Evolutionary conservation across 2,888 invertebrate genomes (phyloP), one percentile per base, ranked within the genome.

Genomic region (Teleogryllus oceanicus): DNA sequence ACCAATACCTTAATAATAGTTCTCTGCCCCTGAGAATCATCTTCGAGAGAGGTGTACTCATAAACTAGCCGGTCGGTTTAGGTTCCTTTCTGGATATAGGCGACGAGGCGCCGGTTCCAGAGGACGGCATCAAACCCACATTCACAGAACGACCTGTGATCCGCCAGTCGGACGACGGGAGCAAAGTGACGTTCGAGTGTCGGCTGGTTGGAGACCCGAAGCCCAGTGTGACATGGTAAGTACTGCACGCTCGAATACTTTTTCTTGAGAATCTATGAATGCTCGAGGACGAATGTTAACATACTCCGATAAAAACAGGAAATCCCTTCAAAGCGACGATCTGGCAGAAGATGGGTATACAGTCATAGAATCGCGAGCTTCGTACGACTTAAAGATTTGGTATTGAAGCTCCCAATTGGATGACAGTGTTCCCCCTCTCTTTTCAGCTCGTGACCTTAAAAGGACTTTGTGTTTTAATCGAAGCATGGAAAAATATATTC

Each of bases 101-200:
- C 94, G 96, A 97, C 90, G 96, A 96, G 90, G 96, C 96, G 88
- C 95, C 96, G 85, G 94, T 96, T 87, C 96, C 96, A 85, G 94
- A 95, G 86, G 95, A 96, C 89, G 96, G 94, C 88, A 94, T 96
- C 89, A 97, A 96, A 90, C 98, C 99, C 85, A 96, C 97, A 85
- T 99, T 98, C 90, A 97, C 98, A 87, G 97, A 98, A 92, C 93
- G 98, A 89, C 98, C 98, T 83, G 93, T 96, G 87, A 97, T 98
- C 89, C 93, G 96, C 90, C 98, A 98, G 90, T 95, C 96, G 86
- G 96, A 97, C 86, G 97, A 97, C 90, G 89, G 89, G 51, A 97
- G 97, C 86, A 94, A 94, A 89, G 96, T 99, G 86, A 93, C 95
- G 85, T 98, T 99, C 90, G 97, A 97, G 90, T 98, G 98, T 90